Evolutionary conservation across 2,888 invertebrate genomes (phyloP), one percentile per base, ranked within the genome.

Genomic region (Scaptodrosophila latifasciaeformis): DNA sequence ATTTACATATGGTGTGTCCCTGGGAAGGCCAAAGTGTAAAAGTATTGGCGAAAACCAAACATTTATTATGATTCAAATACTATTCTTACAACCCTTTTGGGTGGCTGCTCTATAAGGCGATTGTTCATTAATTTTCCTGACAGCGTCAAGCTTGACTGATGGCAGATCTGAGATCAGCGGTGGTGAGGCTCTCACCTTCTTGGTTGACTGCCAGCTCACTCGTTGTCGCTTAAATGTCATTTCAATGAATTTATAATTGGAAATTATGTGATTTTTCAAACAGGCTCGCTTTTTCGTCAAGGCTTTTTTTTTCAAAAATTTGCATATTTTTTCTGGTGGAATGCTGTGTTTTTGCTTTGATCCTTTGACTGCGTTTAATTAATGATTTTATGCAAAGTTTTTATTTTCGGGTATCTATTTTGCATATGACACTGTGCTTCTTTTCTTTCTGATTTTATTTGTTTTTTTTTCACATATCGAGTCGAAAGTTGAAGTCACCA

Each of bases 331-430:
- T 46, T 46, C 35, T 35, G 37, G 37, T 17, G 13, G 15, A 34
- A 6, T 35, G 15, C 13, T 35, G 35, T 15, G 12, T 4, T 15
- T 17, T 3, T 15, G 12, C 39, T 39, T 39, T 62, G 65, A 66
- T 74, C 56, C 51, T 50, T 30, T 59, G 58, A 50, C 54, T 65
- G 61, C 53, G 60, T 45, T 71, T 76, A 83, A 82, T 82, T 82
- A 82, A 82, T 82, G 83, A 82, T 81, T 70, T 79, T 72, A 76
- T 82, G 79, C 74, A 67, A 70, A 70, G 70, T 65, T 61, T 59
- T 62, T 54, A 31, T 10, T 21, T 39, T 24, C 30, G 18, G 40
- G 12, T 19, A 40, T 31, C 12, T 58, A 52, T 70, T 76, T 62
- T 64, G 63, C 70, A 58, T 67, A 67, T 44, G 61, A 44, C 47